A percentile compares a stretch with the other conserved stretches of the same genome.
Evolutionary conservation across 2,888 invertebrate species (phyloP).

Genomic region (Carcina quercana): DNA sequence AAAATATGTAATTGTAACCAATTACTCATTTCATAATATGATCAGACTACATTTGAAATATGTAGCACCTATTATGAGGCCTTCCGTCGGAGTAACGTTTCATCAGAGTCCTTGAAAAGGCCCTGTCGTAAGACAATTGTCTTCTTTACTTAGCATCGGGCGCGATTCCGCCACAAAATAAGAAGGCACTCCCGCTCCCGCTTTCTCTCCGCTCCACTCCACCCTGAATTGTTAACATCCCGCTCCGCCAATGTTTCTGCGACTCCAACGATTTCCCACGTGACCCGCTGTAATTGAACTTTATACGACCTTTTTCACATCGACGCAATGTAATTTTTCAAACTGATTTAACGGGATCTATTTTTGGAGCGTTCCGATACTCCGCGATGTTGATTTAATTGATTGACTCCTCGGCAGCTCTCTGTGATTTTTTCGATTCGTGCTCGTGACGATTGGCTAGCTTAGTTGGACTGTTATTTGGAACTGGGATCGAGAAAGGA

Average conservation of each 20-base stretch:
- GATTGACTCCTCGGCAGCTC: not conserved
- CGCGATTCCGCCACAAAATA: too few relatives aligned
- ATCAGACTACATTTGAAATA: not conserved
- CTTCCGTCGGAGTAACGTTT: too few relatives aligned
- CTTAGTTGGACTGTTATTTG: too few relatives aligned
- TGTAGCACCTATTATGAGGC: too few relatives aligned
- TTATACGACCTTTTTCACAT: constrained; percentile 12
- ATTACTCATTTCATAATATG: too few relatives aligned
- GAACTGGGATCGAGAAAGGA: too few relatives aligned
- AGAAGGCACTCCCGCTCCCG: too few relatives aligned
- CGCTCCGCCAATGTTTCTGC: constrained; percentile 7
- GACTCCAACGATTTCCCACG: constrained; percentile 17
- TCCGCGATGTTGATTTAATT: not conserved
- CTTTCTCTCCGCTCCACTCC: too few relatives aligned
- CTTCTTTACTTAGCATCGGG: constrained; percentile 17
- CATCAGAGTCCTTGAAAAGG: too few relatives aligned
- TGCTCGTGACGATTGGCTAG: too few relatives aligned
- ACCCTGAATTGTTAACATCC: constrained; percentile 19
- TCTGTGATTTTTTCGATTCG: not conserved
- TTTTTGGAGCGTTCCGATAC: not conserved
- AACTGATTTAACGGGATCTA: constrained; percentile 4
- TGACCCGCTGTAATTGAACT: constrained; percentile 17
- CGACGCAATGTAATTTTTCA: constrained; percentile 7
- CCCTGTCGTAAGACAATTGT: constrained; percentile 13
- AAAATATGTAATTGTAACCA: too few relatives aligned